Conservation (phyloP, 1,140 invertebrate species). For the Dinoponera quadriceps region DNA sequence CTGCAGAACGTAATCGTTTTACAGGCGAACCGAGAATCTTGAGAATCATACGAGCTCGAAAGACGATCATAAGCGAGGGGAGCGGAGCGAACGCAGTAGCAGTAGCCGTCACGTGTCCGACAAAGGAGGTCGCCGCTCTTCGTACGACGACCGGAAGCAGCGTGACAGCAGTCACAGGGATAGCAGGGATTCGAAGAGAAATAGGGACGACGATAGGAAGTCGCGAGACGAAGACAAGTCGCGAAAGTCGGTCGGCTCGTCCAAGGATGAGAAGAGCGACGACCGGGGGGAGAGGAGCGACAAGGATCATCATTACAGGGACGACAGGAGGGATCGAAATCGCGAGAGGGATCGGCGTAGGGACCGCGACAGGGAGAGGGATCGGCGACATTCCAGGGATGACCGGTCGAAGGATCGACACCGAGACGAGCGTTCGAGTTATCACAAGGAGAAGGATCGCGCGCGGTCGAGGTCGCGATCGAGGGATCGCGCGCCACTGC, state of each 20-base stretch:
- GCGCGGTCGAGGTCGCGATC: constrained; percentile 77
- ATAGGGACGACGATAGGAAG: constrained; percentile 75
- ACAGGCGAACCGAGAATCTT: constrained; percentile 83
- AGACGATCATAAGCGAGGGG: constrained; percentile 77
- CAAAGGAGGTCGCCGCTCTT: constrained; percentile 74
- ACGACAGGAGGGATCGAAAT: constrained; percentile 76
- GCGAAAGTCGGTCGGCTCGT: constrained; percentile 71
- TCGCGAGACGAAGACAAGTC: constrained; percentile 79
- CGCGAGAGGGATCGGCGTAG: constrained; percentile 78
- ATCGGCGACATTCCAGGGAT: constrained; percentile 73
- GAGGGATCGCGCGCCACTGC: constrained; percentile 74
- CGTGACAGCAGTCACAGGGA: constrained; percentile 78
- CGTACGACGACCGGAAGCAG: constrained; percentile 79
- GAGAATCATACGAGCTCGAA: constrained; percentile 80
- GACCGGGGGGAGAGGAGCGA: constrained; percentile 77
- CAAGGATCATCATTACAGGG: constrained; percentile 78
- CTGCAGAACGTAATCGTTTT: constrained; percentile 86
- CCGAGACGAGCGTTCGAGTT: constrained; percentile 73
- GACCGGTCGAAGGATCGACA: constrained; percentile 76
- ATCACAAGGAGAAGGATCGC: constrained; percentile 78
- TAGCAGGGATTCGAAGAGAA: constrained; percentile 74
- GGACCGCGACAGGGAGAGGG: constrained; percentile 70
- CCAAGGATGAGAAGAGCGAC: constrained; percentile 78
- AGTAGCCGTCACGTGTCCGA: constrained; percentile 68
- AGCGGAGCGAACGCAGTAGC: constrained; percentile 71